Evolutionary conservation across 2,888 invertebrate genomes (phyloP).

Genomic region (Colletes collaris): DNA sequence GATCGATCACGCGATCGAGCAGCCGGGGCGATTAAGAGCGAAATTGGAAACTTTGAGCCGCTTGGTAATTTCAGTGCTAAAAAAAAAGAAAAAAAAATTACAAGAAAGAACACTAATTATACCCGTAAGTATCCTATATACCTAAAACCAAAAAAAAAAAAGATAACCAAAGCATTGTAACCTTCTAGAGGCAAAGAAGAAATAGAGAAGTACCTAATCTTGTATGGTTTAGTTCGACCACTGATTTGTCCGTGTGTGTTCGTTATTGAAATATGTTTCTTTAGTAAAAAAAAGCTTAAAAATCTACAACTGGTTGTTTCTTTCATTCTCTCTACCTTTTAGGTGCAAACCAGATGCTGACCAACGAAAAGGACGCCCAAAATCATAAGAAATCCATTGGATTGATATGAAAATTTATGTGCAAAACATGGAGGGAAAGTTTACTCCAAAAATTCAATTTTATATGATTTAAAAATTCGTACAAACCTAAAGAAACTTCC

Average conservation of each 20-base stretch:
- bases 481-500: too few species aligned
- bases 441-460: too few species aligned
- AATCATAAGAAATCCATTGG: too few species aligned
- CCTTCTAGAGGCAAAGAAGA: slow-evolving; percentile 78
- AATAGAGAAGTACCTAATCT: slow-evolving; percentile 79
- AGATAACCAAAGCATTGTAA: slow-evolving; percentile 77
- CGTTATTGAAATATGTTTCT: slow-evolving; percentile 85
- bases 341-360: neutral
- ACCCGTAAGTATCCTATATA: slow-evolving; percentile 80
- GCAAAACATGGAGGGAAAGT: too few species aligned
- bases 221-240: slow-evolving; percentile 79
- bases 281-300: slow-evolving; percentile 84
- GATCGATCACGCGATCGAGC: slow-evolving; percentile 61
- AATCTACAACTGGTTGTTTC: slow-evolving; percentile 43
- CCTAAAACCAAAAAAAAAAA: slow-evolving; percentile 70
- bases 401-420: too few species aligned
- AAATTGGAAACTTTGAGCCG: slow-evolving; percentile 64
- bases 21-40: slow-evolving; percentile 46
- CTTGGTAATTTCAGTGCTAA: slow-evolving; percentile 73
- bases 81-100: slow-evolving; percentile 48
- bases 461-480: too few species aligned
- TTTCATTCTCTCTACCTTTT: neutral
- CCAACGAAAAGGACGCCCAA: neutral
- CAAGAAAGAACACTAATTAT: slow-evolving; percentile 70
- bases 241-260: slow-evolving; percentile 85